A percentile compares a stretch with the other conserved stretches of the same genome.
These are phyloP conservation scores for Heteropelma amictum DNA, from an alignment of 2,888 invertebrate species.

Conservation along the genomic window DNA sequence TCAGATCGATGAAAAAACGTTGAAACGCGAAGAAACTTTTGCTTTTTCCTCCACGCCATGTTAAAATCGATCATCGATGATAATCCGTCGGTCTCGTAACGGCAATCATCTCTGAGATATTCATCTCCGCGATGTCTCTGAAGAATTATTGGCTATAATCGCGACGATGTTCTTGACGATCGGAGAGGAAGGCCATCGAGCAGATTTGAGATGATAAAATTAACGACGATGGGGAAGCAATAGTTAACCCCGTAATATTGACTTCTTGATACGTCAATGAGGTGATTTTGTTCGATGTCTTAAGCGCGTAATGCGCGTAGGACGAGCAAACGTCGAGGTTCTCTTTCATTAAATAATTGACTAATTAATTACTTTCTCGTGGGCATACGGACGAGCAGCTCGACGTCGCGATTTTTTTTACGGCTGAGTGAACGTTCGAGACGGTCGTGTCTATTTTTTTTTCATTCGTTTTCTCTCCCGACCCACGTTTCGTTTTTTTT, in stretches of 20 bases:
- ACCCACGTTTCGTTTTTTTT: no score
- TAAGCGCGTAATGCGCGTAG: constrained; percentile 47
- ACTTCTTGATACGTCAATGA: constrained; percentile 70
- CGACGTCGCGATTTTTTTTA: constrained; percentile 19
- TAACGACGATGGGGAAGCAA: constrained; percentile 64
- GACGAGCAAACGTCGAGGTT: constrained; percentile 50
- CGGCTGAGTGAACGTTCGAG: no score
- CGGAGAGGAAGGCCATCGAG: constrained; percentile 29
- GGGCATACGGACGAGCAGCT: background rate
- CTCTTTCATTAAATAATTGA: constrained; percentile 66
- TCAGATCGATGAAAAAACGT: no score
- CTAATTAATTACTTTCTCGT: constrained; percentile 66
- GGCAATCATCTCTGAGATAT: no score
- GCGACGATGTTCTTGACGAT: background rate
- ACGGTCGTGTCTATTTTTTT: no score
- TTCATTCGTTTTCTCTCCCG: no score
- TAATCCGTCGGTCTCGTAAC: no score
- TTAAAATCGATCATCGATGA: no score
- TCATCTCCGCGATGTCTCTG: no score
- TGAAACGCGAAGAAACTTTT: no score
- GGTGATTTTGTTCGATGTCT: constrained; percentile 58
- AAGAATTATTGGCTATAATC: constrained; percentile 21
- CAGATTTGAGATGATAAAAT: constrained; percentile 53
- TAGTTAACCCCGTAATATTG: constrained; percentile 72
- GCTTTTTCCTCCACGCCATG: no score